Conservation (phyloP, 2,113 vertebrate species). For the Alectura lathami region DNA sequence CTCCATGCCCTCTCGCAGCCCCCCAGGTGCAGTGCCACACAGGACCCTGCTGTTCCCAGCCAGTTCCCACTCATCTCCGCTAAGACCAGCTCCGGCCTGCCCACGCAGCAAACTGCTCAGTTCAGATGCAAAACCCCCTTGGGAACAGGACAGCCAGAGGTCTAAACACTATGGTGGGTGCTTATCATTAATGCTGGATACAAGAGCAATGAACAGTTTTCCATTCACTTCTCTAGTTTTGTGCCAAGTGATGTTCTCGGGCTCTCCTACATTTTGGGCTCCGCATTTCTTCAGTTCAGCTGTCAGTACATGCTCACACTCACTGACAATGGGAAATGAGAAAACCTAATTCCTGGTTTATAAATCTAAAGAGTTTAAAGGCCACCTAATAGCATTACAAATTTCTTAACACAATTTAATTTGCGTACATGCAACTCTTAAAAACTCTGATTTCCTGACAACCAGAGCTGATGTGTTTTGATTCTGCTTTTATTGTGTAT, state of each 20-base stretch:
- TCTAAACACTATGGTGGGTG: neutral
- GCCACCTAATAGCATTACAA: slow-evolving; percentile 38
- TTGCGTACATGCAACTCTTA: slow-evolving; percentile 30
- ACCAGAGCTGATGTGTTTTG: slow-evolving; percentile 35
- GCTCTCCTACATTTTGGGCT: neutral
- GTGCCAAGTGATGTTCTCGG: neutral
- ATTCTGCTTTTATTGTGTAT: slow-evolving; percentile 41
- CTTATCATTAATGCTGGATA: neutral
- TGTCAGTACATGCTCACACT: neutral
- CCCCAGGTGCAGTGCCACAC: neutral
- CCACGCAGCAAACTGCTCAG: neutral
- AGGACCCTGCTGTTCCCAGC: neutral
- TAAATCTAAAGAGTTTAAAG: slow-evolving; percentile 43
- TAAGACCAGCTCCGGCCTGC: accelerated
- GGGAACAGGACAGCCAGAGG: neutral
- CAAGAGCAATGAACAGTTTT: neutral
- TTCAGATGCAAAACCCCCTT: neutral
- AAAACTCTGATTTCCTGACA: slow-evolving; percentile 55
- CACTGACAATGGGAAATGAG: neutral
- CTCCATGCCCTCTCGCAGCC: neutral
- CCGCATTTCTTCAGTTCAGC: neutral
- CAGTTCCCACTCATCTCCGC: accelerated
- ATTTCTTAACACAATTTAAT: slow-evolving; percentile 43
- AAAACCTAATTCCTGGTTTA: neutral
- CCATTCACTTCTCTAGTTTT: neutral